Percentiles rank a stretch among this genome's conserved stretches.
Evolutionary conservation across 2,113 vertebrate genomes (phyloP).

Genomic region (Anguilla rostrata): DNA sequence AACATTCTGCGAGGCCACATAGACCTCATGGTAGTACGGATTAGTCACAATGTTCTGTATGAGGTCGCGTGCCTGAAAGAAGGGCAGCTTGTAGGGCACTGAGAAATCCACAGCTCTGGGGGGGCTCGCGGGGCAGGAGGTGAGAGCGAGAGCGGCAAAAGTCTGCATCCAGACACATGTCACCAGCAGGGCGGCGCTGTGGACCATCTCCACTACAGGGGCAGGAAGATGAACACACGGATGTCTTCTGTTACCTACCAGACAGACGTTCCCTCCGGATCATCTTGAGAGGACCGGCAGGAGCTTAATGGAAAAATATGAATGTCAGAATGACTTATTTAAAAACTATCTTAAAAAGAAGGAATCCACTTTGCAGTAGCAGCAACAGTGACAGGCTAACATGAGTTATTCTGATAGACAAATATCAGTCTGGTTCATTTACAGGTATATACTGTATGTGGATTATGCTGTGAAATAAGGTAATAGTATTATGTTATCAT

Average conservation of each 20-base stretch:
- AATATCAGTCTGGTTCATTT: not conserved
- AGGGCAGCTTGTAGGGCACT: conserved; percentile 74
- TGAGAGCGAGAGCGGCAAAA: conserved; percentile 47
- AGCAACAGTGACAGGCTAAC: no score
- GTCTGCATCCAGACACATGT: conserved; percentile 67
- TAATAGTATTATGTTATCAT: not conserved
- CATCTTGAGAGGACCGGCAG: conserved; percentile 51
- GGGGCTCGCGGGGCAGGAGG: conserved; percentile 67
- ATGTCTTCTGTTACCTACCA: conserved; percentile 19
- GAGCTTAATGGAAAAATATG: conserved; percentile 35
- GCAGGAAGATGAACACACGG: conserved; percentile 32
- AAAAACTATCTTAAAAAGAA: not conserved
- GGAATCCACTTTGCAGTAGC: not conserved
- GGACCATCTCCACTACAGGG: conserved; percentile 63
- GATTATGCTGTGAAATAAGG: not conserved
- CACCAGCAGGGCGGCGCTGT: conserved; percentile 57
- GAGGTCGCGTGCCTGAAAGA: conserved; percentile 60
- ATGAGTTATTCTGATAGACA: not conserved
- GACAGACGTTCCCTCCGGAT: conserved; percentile 35
- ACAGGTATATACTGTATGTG: not conserved
- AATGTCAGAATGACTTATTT: no score
- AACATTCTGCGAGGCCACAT: conserved; percentile 82
- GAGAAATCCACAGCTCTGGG: conserved; percentile 75
- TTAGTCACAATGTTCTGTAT: conserved; percentile 83
- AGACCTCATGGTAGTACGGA: conserved; percentile 67